Conservation (phyloP, 2,113 vertebrate genomes). For the Barnardius zonarius region DNA sequence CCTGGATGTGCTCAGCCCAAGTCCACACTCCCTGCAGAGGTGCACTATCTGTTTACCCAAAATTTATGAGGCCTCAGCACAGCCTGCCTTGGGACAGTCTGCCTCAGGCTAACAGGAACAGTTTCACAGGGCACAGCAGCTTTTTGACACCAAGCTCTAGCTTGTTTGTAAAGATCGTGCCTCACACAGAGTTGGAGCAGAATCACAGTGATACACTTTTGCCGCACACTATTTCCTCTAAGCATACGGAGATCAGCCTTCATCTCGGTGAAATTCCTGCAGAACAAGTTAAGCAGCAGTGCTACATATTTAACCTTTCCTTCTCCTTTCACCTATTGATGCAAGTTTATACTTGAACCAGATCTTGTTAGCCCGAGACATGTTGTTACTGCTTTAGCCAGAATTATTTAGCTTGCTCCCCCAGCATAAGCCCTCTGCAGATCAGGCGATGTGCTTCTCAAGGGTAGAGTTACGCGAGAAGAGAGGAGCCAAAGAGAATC, state of each 20-base stretch:
- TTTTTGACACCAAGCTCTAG: background rate
- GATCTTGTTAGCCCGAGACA: background rate
- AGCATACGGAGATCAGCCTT: background rate
- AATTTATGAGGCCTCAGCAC: background rate
- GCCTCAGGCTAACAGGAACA: background rate
- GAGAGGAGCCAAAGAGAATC: background rate
- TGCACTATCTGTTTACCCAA: background rate
- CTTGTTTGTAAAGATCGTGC: background rate
- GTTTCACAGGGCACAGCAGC: background rate
- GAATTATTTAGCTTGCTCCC: background rate
- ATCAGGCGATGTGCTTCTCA: background rate
- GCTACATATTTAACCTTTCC: background rate
- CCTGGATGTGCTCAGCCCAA: background rate
- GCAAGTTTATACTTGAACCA: conserved; percentile 20
- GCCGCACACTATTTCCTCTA: background rate
- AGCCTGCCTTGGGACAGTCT: background rate
- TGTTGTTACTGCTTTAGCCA: rapidly evolving
- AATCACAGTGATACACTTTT: background rate
- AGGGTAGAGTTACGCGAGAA: background rate
- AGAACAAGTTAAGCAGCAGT: background rate
- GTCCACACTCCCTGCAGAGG: background rate
- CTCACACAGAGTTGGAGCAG: background rate
- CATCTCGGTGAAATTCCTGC: conserved; percentile 4
- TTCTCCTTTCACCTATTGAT: background rate
- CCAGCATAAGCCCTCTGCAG: background rate